Conservation (phyloP, 2,797 vertebrate species). For the Tympanoctomys barrerae region DNA sequence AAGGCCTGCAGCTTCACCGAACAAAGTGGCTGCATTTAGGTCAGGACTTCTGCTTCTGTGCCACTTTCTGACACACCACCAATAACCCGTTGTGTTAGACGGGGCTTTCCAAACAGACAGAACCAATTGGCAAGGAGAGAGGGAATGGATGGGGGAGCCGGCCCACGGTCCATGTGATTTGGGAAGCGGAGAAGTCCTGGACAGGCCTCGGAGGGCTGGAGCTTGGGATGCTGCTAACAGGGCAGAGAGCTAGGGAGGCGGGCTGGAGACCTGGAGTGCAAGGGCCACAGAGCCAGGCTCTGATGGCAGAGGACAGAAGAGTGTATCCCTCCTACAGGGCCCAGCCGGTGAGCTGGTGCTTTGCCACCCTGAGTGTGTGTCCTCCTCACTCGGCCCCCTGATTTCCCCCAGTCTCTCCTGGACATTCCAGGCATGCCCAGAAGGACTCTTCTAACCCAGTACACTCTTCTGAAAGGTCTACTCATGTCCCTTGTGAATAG, state of each 20-base stretch:
- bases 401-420: neutral
- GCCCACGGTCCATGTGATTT: neutral
- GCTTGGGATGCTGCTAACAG: neutral
- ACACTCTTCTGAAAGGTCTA: slow-evolving; percentile 41
- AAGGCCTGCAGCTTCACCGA: too few relatives aligned
- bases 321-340: neutral
- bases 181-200: neutral
- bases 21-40: too few relatives aligned
- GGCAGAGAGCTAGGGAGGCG: too few relatives aligned
- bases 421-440: neutral
- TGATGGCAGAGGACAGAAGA: neutral
- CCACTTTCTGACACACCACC: neutral
- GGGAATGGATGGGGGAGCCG: too few relatives aligned
- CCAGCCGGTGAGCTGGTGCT: too few relatives aligned
- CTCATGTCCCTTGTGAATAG: neutral
- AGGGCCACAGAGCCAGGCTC: neutral
- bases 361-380: neutral
- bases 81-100: neutral
- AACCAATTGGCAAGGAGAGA: neutral
- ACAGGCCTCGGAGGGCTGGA: neutral
- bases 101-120: neutral
- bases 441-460: neutral
- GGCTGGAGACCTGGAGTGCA: neutral
- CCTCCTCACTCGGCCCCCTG: neutral
- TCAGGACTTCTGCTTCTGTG: too few relatives aligned